Evolutionary conservation across 2,797 vertebrate species (phyloP).

Genomic region (Pseudochromis fuscus): DNA sequence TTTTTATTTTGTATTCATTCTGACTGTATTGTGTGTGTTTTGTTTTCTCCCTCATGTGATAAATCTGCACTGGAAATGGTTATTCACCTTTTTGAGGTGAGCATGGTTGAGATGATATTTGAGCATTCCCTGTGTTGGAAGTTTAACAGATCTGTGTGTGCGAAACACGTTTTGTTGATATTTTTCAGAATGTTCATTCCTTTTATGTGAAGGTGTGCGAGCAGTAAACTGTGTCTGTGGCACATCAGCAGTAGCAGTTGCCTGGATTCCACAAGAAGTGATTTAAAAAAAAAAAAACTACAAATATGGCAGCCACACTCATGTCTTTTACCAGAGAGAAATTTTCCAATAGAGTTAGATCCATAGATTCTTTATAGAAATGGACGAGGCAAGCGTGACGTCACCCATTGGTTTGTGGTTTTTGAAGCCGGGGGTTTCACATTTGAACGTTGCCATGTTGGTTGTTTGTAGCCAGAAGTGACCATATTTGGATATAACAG

Average conservation of each 20-base stretch:
- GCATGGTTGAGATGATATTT: slow-evolving; percentile 7
- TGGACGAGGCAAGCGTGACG: no score
- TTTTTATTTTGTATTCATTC: no score
- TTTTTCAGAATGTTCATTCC: slow-evolving; percentile 10
- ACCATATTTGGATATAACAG: no score
- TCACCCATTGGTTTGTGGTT: no score
- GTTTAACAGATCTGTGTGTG: slow-evolving; percentile 30
- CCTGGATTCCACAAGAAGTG: slow-evolving; percentile 37
- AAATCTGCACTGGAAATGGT: slow-evolving; percentile 52
- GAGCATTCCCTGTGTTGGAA: slow-evolving; percentile 39
- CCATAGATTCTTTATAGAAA: no score
- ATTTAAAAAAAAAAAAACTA: slow-evolving; percentile 5
- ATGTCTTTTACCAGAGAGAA: slow-evolving; percentile 40
- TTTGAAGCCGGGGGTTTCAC: no score
- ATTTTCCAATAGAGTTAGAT: slow-evolving; percentile 4
- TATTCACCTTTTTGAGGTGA: slow-evolving; percentile 10
- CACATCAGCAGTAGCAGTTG: slow-evolving; percentile 14
- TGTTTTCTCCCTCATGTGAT: slow-evolving; percentile 44
- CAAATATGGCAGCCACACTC: slow-evolving; percentile 18
- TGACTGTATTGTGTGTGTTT: slow-evolving; percentile 61
- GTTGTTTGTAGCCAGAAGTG: no score
- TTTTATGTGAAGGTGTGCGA: slow-evolving; percentile 46
- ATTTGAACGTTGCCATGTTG: no score
- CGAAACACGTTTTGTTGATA: slow-evolving; percentile 36
- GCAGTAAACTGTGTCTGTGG: slow-evolving; percentile 21